Base-by-base conservation (phyloP, 2,797 vertebrate species). In the Periparus ater region DNA sequence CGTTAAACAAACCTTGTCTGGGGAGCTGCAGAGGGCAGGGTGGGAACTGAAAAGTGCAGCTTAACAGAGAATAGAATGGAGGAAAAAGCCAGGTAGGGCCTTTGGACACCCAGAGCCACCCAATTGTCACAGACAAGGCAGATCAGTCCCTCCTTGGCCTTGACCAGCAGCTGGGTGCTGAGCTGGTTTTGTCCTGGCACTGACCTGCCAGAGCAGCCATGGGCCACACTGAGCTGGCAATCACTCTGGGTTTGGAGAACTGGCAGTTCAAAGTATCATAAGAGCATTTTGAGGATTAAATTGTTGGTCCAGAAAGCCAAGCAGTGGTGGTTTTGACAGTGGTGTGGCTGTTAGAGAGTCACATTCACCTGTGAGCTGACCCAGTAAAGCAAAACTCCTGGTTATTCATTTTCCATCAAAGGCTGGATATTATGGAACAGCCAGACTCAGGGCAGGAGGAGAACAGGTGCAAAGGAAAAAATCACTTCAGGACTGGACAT, bases 101-200 rank as follows among this genome's bases (percentile, higher is more conserved):
- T 40, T 23, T 19, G 36, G 44, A n/a, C 42, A 15, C 14, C 6
- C 47, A 62, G 58, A 85, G 47, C 48, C 88, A 27, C 34, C 5
- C 30, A 70, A 7, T 1, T 22, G 53, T 66, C 63, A 36, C 17
- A 27, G 7, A 27, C 16, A 22, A 30, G 55, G 53, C 61, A 70
- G 72, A n/a, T 34, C 50, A 3, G 17, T 17, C 18, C 19, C 29
- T 58, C 12, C 51, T 21, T 21, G 65, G 47, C 71, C 71, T 40
- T 1, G 1, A 27, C 10, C 50, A 47, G 75, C 32, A 58, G 65
- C 58, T 0, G 45, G 74, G 3, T 27, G 81, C 73, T 26, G 87
- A 76, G 63, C 30, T 51, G 25, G 45, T 2, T 9, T 0, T 0
- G 2, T 57, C 70, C 70, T 13, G 57, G 61, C 1, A 21, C 48